A percentile compares a stretch with the other conserved stretches of the same genome.
Evolutionary conservation across 1,140 invertebrate genomes (phyloP).

Genomic region (Lysiphlebus fabarum): DNA sequence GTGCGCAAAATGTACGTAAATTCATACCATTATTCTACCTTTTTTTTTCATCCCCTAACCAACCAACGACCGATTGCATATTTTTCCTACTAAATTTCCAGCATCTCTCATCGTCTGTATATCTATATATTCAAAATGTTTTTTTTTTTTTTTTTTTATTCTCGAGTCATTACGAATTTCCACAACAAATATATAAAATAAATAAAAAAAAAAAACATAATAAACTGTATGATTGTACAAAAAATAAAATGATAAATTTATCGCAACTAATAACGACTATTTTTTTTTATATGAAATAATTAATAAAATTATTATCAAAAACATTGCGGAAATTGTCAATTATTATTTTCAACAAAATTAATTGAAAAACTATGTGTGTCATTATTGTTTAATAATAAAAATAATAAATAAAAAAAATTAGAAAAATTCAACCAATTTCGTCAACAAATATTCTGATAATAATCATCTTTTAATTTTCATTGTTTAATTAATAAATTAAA

Average conservation of each 20-base stretch:
- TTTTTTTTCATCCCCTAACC: not conserved
- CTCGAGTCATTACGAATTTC: constrained; percentile 21
- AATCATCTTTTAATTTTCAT: too few species aligned
- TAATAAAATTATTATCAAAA: too few species aligned
- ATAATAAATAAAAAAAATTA: too few species aligned
- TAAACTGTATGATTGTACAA: constrained; percentile 4
- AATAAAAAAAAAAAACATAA: not conserved
- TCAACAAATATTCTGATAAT: too few species aligned
- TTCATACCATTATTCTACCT: constrained; percentile 5
- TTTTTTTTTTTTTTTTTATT: not conserved
- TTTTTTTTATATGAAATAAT: not conserved
- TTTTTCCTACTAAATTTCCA: not conserved
- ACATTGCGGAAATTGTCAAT: too few species aligned
- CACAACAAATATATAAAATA: constrained; percentile 21
- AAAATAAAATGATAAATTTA: constrained; percentile 12
- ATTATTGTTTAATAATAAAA: too few species aligned
- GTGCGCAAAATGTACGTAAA: not conserved
- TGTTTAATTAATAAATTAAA: too few species aligned
- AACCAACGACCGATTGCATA: too few species aligned
- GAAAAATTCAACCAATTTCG: too few species aligned
- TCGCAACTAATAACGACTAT: constrained; percentile 1
- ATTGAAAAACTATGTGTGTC: too few species aligned
- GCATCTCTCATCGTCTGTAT: not conserved
- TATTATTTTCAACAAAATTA: too few species aligned
- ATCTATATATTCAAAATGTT: too few species aligned